phyloP scores from a whole-genome alignment of 2,888 invertebrate genomes.

The Heliconius aoede region DNA sequence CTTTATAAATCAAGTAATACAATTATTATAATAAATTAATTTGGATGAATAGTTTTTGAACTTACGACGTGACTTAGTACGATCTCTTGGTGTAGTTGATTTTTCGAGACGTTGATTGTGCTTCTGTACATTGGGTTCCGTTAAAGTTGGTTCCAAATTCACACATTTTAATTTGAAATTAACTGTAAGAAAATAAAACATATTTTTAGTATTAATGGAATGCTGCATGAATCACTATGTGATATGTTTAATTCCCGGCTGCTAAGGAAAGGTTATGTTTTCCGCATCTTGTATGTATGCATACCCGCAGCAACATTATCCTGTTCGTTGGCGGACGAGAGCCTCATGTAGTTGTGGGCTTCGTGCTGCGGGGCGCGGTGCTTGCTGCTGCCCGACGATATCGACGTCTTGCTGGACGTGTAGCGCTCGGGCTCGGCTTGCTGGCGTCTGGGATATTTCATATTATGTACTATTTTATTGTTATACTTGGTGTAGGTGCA shows the following conservation, averaged over 20 bases:
- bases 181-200: slow-evolving; percentile 55
- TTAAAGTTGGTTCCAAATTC: slow-evolving; percentile 76
- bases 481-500: too few species aligned
- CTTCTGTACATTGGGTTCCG: slow-evolving; percentile 80
- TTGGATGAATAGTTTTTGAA: slow-evolving; percentile 29
- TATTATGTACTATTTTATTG: too few species aligned
- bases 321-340: slow-evolving; percentile 73
- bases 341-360: slow-evolving; percentile 71
- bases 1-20: too few species aligned
- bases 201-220: too few species aligned
- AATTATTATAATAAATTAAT: too few species aligned
- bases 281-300: too few species aligned
- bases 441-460: slow-evolving; percentile 63
- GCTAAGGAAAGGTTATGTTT: too few species aligned
- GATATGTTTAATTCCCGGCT: too few species aligned
- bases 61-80: slow-evolving; percentile 78
- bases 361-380: slow-evolving; percentile 67
- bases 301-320: slow-evolving; percentile 72
- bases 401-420: slow-evolving; percentile 72
- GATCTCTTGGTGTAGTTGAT: slow-evolving; percentile 73
- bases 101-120: slow-evolving; percentile 80
- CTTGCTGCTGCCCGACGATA: slow-evolving; percentile 72
- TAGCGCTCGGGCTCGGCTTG: slow-evolving; percentile 80
- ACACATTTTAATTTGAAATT: slow-evolving; percentile 79
- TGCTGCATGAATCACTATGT: too few species aligned